Conservation (phyloP, 1,140 invertebrate genomes). For the Sitodiplosis mosellana region DNA sequence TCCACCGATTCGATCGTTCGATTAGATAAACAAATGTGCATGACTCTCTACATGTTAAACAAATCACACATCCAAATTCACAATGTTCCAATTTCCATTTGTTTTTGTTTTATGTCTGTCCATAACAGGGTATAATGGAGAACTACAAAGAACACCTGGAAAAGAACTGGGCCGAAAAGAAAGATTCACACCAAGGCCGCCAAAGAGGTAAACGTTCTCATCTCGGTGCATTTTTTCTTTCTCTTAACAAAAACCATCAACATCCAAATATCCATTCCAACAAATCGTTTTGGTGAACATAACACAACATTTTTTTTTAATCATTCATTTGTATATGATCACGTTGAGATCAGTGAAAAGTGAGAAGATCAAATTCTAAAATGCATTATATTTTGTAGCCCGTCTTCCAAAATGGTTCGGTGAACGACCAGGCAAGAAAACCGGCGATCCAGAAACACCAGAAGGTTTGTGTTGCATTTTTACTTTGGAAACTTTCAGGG, state of each 20-base stretch:
- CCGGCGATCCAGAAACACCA: slow-evolving; percentile 67
- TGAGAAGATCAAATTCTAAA: neutral
- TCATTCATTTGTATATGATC: no score
- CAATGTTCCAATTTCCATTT: slow-evolving; percentile 7
- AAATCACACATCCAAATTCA: neutral
- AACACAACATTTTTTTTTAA: no score
- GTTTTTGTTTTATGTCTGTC: slow-evolving; percentile 12
- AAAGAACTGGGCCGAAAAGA: slow-evolving; percentile 71
- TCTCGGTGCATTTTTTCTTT: no score
- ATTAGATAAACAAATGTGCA: no score
- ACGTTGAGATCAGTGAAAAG: no score
- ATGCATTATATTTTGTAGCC: slow-evolving; percentile 32
- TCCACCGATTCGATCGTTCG: no score
- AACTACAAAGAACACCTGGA: slow-evolving; percentile 62
- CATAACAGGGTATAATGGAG: slow-evolving; percentile 65
- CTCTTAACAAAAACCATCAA: no score
- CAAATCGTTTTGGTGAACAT: no score
- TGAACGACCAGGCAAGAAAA: slow-evolving; percentile 79
- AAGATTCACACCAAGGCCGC: slow-evolving; percentile 67
- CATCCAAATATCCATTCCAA: no score
- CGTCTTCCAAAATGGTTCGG: slow-evolving; percentile 87
- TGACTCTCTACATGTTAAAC: neutral
- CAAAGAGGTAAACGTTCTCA: slow-evolving; percentile 56
- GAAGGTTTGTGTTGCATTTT: slow-evolving; percentile 49
- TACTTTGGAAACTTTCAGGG: no score